Evolutionary conservation across 1,140 invertebrate genomes (phyloP).

Genomic region (Aphidius gifuensis): DNA sequence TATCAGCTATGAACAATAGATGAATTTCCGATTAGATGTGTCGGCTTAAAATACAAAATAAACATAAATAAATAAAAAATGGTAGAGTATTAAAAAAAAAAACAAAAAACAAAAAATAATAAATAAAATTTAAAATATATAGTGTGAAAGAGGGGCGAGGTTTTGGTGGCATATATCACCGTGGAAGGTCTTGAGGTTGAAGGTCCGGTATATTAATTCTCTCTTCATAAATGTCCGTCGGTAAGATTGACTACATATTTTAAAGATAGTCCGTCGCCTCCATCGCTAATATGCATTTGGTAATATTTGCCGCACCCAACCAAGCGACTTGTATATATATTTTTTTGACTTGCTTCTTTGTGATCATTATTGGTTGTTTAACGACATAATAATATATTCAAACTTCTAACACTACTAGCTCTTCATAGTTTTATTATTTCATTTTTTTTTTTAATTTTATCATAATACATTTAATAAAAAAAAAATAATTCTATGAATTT

Average conservation of each 20-base stretch:
- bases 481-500: neutral
- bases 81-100: too few species aligned
- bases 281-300: constrained; percentile 50
- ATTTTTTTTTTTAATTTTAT: neutral
- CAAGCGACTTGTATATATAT: neutral
- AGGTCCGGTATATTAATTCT: constrained; percentile 55
- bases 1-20: too few species aligned
- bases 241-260: constrained; percentile 54
- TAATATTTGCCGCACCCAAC: constrained; percentile 42
- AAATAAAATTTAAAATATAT: neutral
- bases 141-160: constrained; percentile 21
- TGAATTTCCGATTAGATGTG: too few species aligned
- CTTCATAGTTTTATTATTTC: neutral
- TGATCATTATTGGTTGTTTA: constrained; percentile 10
- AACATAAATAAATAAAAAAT: too few species aligned
- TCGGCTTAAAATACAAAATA: too few species aligned
- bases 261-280: constrained; percentile 46
- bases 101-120: neutral
- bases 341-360: constrained; percentile 25
- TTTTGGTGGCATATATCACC: constrained; percentile 51
- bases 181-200: constrained; percentile 46
- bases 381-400: constrained; percentile 7
- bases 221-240: constrained; percentile 53
- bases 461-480: neutral
- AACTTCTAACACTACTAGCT: neutral